Base-by-base conservation (phyloP, 1,140 invertebrate species). In the Proctacanthus coquilletti region DNA sequence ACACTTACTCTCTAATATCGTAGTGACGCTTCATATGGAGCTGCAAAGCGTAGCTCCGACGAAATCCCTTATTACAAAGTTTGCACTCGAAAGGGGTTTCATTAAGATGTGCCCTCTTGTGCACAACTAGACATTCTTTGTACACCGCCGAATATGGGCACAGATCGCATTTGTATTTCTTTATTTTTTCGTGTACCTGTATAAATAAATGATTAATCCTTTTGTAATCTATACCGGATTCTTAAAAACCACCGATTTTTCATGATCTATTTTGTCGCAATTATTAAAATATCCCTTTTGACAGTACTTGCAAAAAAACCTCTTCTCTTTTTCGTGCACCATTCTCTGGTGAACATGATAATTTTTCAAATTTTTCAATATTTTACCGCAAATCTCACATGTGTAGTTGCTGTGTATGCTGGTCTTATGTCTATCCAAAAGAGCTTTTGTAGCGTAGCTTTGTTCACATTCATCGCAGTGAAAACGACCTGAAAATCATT, bases 221-320 rank as follows among this genome's bases (percentile, higher is more conserved):
- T 13, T 13, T 27, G 23, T 27, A 27, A 27, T 13, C 23, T 13
- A 27, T 27, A 27, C 23, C 13, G 13, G 8, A 27, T 27, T 27
- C 13, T 27, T 13, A 27, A 9, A 27, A 27, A 8, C 23, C 13
- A 27, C 23, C 23, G 23, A 9, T 27, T 27, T 45, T 29, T 53
- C 45, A 36, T 57, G 52, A 2, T 42, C 41, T 21, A 54, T 48
- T 42, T 45, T 45, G 45, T 57, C 54, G 21, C 54, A 53, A 5
- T 50, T 53, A 42, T 57, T 46, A 38, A 47, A 57, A 31, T 53
- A 57, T 2, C 55, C 55, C 18, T 57, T 57, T 2, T 57, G 11
- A 11, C 55, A 57, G 9, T 47, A 39, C n/a, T 27, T 25, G 36
- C 55, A 57, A 18, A 42, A 23, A 34, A 53, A 57, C 2, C 55